Base-by-base conservation (phyloP, 2,113 vertebrate genomes). In the Carassius auratus region DNA sequence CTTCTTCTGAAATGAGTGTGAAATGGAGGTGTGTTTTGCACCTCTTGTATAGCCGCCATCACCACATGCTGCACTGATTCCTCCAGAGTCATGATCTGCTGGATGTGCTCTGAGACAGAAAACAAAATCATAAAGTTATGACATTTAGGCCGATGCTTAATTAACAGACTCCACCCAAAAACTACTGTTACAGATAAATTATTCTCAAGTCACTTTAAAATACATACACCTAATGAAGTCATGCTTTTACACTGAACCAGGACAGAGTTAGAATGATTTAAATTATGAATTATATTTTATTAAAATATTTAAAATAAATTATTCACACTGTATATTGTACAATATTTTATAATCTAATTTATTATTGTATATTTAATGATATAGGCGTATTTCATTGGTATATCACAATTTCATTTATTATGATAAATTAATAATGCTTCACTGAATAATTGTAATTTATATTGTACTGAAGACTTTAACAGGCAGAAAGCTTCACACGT, bases 31-130 rank as follows among this genome's bases (percentile, higher is more conserved):
- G 61, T 30, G 45, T 45, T 0, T 17, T 94, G 92, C 91, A 98
- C 97, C 95, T 98, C 97, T 88, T 98, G 97, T 90, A 98, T 97
- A 87, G 97, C 97, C 38, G 96, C 95, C 97, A 98, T 98, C 89
- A 98, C 97, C 23, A 97, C 95, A 0, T 98, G 97, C 90, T 98
- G 97, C 85, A 97, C 96, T 0, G 96, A 97, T 81, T 98, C 97
- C 90, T 97, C 96, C 62, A 98, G 92, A 0, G 95, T 97, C 96
- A 97, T 97, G 87, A 98, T 97, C 90, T 96, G 96, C 93, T 96
- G 96, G 89, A 97, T 97, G 91, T 98, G 95, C 86, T 97, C 97
- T 98, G 93, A 85, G 90, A 92, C 48, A 90, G 85, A 57, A 81
- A 19, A 87, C 74, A 69, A 89, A n/a, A 69, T 2, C 38, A 38